Evolutionary conservation across 2,888 invertebrate genomes (phyloP), one percentile per base, ranked within the genome.

Genomic region (Drosophila pseudotalamancana): DNA sequence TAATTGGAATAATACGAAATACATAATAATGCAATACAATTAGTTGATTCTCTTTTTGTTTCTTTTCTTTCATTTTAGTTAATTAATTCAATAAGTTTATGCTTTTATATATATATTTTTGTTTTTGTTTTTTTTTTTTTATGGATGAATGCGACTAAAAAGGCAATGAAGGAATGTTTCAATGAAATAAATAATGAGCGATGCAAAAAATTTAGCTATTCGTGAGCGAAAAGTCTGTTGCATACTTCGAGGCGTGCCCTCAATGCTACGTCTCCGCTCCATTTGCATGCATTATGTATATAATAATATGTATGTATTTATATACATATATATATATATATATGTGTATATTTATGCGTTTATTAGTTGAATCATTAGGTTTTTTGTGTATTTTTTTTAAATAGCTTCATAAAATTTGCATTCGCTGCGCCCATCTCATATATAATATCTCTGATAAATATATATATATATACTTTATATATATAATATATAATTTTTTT

Each of bases 1-100:
- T 86, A 81, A 83, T 84, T 81, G 84, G 84, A 86, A 80, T 86
- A 83, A 86, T 80, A 79, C 76, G 80, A 86, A 85, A 86, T 86
- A 73, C 39, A 82, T 74, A 83, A 85, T 78, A 80, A 80, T 80
- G 83, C 72, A 80, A 80, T 85, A 86, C 59, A 79, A 83, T 83
- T 63, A 82, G 83, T 70, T 62, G 55, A 16, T 32, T 55, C 60
- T 12, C 21, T n/a, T 16, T 35, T 37, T 25, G 5, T 25, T 34
- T 35, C 29, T 34, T 11, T 45, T 46, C 42, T 49, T 37, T 51
- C 46, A 48, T 19, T 31, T 59, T 48, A 34, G 43, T 56, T 72
- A 69, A 64, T 79, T 66, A 64, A 71, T 49, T 56, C 35, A 57
- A 64, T 68, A 54, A 45, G 32, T 42, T 64, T 69, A 49, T 49